A percentile compares a stretch with the other conserved stretches of the same genome.
Evolutionary conservation across 2,797 vertebrate species (phyloP).

Genomic region (Cyprinodon diabolis): DNA sequence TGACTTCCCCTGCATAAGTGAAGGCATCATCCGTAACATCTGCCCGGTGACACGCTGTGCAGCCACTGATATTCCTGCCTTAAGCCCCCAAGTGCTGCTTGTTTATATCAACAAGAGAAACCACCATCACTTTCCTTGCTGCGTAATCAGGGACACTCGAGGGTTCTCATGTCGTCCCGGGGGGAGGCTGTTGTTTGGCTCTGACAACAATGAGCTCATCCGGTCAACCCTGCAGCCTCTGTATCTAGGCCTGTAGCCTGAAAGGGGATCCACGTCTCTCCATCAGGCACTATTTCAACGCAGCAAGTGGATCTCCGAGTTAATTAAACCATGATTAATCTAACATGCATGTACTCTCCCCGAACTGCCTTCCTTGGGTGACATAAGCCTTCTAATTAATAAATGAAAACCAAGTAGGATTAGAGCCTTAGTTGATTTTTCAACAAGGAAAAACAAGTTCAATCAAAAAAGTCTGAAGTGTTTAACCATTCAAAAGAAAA

Average conservation of each 20-base stretch:
- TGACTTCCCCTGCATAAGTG: neutral
- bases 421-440: neutral
- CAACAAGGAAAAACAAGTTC: neutral
- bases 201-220: conserved; percentile 81
- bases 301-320: conserved; percentile 2
- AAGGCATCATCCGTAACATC: conserved; percentile 1
- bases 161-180: conserved; percentile 60
- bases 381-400: conserved; percentile 18
- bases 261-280: conserved; percentile 48
- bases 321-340: conserved; percentile 25
- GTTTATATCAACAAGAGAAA: conserved; percentile 57
- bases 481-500: neutral
- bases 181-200: conserved; percentile 63
- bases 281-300: conserved; percentile 12
- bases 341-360: neutral
- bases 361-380: conserved; percentile 14
- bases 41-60: conserved; percentile 21
- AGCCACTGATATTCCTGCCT: neutral
- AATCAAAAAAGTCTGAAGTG: neutral
- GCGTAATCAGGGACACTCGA: conserved; percentile 54
- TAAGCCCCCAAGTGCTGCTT: conserved; percentile 44
- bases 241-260: conserved; percentile 21
- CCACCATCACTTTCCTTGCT: conserved; percentile 55
- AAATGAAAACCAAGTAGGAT: conserved; percentile 9
- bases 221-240: conserved; percentile 17